A percentile compares a stretch with the other conserved stretches of the same genome.
These are phyloP conservation scores for Xanthorhoe designata DNA, from an alignment of 2,888 invertebrate species.

Conservation along the genomic window DNA sequence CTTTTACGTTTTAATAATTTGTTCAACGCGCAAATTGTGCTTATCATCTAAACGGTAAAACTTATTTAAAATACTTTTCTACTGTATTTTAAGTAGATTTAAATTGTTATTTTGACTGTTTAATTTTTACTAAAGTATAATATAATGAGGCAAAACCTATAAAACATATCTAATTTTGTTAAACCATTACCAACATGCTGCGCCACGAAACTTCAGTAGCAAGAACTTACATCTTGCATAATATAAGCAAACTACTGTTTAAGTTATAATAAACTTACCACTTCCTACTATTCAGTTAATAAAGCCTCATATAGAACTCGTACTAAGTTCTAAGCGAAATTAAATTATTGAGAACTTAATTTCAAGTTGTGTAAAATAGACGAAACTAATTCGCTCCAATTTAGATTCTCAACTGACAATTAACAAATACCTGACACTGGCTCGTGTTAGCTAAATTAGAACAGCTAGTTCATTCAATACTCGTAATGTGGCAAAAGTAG, in stretches of 20 bases:
- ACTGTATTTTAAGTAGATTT: too few relatives aligned
- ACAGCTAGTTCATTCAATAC: constrained; percentile 1
- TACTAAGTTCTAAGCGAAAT: not conserved
- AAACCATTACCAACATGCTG: not conserved
- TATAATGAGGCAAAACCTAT: too few relatives aligned
- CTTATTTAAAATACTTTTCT: too few relatives aligned
- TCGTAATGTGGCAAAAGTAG: not conserved
- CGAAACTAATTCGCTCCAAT: constrained; percentile 9
- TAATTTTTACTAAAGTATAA: too few relatives aligned
- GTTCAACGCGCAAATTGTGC: too few relatives aligned
- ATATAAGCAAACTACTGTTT: constrained; percentile 1
- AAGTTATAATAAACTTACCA: constrained; percentile 10
- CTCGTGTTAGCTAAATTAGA: constrained; percentile 1
- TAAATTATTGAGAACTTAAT: not conserved
- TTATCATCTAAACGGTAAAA: too few relatives aligned
- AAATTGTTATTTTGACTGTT: too few relatives aligned
- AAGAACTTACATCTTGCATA: not conserved
- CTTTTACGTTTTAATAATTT: too few relatives aligned
- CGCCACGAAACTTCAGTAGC: not conserved
- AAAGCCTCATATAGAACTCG: constrained; percentile 8
- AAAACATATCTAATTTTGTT: not conserved
- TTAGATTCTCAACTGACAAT: constrained; percentile 15
- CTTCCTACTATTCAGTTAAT: constrained; percentile 2
- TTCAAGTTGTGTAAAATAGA: constrained; percentile 6
- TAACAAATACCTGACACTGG: constrained; percentile 6